Evolutionary conservation across 2,888 invertebrate species (phyloP), one percentile per base, ranked within the genome.

Genomic region (Dinocampus coccinellae): DNA sequence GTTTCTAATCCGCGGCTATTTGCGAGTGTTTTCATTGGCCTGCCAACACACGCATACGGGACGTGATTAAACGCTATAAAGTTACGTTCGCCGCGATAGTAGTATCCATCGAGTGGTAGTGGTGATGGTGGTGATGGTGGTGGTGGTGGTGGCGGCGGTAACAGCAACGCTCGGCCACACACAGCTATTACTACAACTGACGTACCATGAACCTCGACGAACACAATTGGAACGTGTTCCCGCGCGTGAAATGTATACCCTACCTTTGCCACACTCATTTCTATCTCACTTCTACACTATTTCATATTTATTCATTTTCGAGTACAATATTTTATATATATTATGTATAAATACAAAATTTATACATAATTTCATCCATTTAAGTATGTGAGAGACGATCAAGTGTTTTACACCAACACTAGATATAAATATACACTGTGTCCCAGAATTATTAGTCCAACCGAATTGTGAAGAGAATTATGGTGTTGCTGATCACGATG

Each of bases 21-120:
- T 66, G 66, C 62, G 63, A 62, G 55, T 69, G 39, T 72, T 22
- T 64, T 72, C 69, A 58, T 69, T 58, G 63, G 33, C 63, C 62
- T 55, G 62, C 47, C 29, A 53, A 57, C 58, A 24, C 33, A 36
- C 55, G 53, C 69, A 72, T 60, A 64, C 65, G 74, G 65, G 69
- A 76, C 73, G 76, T 69, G 70, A 75, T 74, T 77, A 75, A 75
- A 73, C 73, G 75, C 71, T 70, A 73, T 77, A 75, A 76, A 75
- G 75, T 74, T 70, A 74, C 73, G 72, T 74, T 72, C 58, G 74
- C 74, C 62, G 74, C 76, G n/a, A n/a, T n/a, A n/a, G n/a, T n/a
- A n/a, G n/a, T n/a, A n/a, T n/a, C n/a, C n/a, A n/a, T n/a, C n/a
- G n/a, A n/a, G n/a, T n/a, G n/a, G n/a, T n/a, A n/a, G n/a, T n/a